A percentile compares a stretch with the other conserved stretches of the same genome.
Evolutionary conservation across 2,113 vertebrate species (phyloP).

Genomic region (Pseudopodoces humilis): DNA sequence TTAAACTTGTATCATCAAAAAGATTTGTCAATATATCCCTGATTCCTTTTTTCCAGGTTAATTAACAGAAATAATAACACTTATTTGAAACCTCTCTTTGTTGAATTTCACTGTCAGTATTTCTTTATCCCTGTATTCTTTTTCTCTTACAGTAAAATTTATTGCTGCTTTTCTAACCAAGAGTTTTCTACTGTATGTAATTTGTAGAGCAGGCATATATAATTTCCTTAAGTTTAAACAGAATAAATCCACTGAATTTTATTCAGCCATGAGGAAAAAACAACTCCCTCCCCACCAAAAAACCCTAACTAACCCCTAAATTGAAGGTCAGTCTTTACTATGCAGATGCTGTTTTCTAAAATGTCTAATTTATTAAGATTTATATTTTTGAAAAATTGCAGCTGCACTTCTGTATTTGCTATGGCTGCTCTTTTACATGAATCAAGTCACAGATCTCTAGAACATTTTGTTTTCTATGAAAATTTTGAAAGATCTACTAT

Average conservation of each 20-base stretch:
- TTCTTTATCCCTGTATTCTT: background rate
- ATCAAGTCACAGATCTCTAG: background rate
- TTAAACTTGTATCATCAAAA: background rate
- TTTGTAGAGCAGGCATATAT: background rate
- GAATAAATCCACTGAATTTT: background rate
- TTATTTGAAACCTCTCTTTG: background rate
- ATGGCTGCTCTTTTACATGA: background rate
- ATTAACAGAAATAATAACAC: background rate
- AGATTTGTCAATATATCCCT: background rate
- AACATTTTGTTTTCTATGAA: background rate
- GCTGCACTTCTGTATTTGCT: background rate
- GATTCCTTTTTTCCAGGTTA: background rate
- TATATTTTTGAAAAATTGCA: background rate
- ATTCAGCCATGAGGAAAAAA: background rate
- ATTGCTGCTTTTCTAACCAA: background rate
- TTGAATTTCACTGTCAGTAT: background rate
- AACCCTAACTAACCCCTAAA: fast-evolving
- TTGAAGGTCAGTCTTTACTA: background rate
- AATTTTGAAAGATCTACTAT: background rate
- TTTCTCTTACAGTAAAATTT: background rate
- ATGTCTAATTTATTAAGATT: background rate
- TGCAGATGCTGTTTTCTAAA: background rate
- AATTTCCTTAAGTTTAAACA: background rate
- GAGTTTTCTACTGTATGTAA: background rate
- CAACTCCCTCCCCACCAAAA: fast-evolving